Conservation (phyloP, 37 sponge, comb jelly and placozoan species). For the Chondrilla cf. caribensis region DNA sequence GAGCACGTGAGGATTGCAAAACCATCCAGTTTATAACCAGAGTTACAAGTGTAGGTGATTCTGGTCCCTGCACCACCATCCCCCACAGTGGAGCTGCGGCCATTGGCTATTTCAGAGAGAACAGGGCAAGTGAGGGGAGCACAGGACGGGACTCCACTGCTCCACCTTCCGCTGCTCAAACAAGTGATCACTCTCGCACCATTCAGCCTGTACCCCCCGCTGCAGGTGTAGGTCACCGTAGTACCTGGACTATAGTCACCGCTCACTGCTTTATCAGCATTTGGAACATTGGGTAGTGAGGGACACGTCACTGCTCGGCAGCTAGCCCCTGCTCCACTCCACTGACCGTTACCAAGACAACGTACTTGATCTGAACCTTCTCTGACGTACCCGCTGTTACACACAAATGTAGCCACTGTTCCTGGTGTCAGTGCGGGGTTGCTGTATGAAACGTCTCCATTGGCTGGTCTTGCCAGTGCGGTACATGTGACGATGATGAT, state of each 20-base stretch:
- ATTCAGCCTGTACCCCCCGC: background rate
- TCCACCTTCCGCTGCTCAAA: background rate
- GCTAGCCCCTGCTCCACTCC: background rate
- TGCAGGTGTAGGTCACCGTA: background rate
- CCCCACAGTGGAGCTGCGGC: background rate
- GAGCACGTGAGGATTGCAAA: background rate
- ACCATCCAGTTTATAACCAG: conserved; percentile 20
- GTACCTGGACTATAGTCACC: conserved; percentile 1
- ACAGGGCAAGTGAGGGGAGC: background rate
- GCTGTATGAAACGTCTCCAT: background rate
- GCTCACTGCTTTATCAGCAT: background rate
- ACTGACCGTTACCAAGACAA: conserved; percentile 20
- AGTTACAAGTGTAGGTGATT: background rate
- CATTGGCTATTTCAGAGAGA: background rate
- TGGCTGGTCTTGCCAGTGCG: background rate
- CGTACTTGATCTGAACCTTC: background rate
- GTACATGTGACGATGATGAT: background rate
- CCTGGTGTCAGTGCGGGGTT: background rate
- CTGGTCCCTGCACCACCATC: background rate
- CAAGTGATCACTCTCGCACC: background rate
- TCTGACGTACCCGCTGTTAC: background rate
- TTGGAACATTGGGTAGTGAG: background rate
- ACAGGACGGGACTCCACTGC: background rate
- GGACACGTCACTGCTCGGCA: background rate
- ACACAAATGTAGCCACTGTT: background rate